These are phyloP conservation scores for Hippopotamus amphibius DNA, from an alignment of 2,113 vertebrate genomes.

Conservation along the genomic window DNA sequence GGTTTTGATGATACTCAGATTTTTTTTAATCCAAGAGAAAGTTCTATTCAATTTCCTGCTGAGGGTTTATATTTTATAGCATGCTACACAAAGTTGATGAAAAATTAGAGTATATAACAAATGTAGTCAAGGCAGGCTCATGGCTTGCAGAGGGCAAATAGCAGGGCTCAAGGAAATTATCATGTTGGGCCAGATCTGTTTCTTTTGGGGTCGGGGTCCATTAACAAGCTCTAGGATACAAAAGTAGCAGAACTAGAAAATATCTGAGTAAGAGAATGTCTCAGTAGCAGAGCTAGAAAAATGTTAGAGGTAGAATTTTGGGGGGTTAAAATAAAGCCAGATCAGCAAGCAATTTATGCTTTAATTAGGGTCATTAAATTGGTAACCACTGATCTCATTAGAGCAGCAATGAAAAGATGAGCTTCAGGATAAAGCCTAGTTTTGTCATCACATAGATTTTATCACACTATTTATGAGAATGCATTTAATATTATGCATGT, in stretches of 20 bases:
- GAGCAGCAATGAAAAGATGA: not conserved
- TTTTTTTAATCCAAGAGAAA: slow-evolving; percentile 17
- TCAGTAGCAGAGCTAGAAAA: not conserved
- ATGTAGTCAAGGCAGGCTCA: not conserved
- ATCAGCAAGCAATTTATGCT: not conserved
- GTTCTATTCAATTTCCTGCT: not conserved
- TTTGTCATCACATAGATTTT: slow-evolving; percentile 35
- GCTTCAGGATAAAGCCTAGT: not conserved
- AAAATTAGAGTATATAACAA: not conserved
- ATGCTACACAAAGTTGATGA: not conserved
- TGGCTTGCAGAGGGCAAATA: not conserved
- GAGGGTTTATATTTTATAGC: not conserved
- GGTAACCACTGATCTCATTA: slow-evolving; percentile 23
- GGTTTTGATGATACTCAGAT: not conserved
- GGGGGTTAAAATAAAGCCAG: not conserved
- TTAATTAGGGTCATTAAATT: slow-evolving; percentile 28
- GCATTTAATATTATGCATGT: slow-evolving; percentile 36
- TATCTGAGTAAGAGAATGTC: not conserved
- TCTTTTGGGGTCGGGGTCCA: not conserved
- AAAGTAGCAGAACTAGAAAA: not conserved
- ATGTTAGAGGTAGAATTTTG: not conserved
- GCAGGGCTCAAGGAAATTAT: not conserved
- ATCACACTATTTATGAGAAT: not conserved
- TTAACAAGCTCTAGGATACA: not conserved
- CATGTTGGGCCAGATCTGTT: not conserved